phyloP scores from a whole-genome alignment of 2,888 invertebrate genomes.

The Cephus rjabovi region DNA sequence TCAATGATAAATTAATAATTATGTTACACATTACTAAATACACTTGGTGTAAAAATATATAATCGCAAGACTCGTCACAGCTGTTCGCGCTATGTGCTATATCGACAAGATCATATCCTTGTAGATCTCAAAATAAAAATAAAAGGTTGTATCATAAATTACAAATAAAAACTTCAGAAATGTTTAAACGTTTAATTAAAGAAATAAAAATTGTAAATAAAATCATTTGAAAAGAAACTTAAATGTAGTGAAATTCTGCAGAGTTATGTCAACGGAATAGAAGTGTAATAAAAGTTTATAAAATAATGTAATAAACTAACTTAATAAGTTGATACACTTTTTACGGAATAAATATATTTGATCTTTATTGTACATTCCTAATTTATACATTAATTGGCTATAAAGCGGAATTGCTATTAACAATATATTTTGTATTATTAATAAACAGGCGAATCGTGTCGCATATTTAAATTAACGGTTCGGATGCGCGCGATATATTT shows the following conservation, averaged over 20 bases:
- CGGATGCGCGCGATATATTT: neutral
- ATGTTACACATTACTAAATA: too few relatives aligned
- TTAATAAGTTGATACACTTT: neutral
- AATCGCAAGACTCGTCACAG: too few relatives aligned
- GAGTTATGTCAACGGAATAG: neutral
- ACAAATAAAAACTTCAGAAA: neutral
- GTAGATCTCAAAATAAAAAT: conserved; percentile 9
- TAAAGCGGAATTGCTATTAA: conserved; percentile 28
- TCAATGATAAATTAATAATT: too few relatives aligned
- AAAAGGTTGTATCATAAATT: conserved; percentile 4
- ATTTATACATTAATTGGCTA: conserved; percentile 44
- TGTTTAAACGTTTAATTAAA: conserved; percentile 1
- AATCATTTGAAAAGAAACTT: neutral
- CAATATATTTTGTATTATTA: neutral
- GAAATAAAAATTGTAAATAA: neutral
- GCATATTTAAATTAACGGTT: neutral
- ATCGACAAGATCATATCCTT: conserved; percentile 8
- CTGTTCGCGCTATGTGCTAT: neutral
- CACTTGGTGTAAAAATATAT: too few relatives aligned
- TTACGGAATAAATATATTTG: neutral
- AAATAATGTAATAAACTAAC: neutral
- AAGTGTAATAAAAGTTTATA: neutral
- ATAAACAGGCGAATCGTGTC: neutral
- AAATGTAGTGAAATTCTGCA: neutral
- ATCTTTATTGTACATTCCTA: conserved; percentile 29